phyloP scores from a whole-genome alignment of 2,797 vertebrate genomes.

The Urosaurus nigricauda region DNA sequence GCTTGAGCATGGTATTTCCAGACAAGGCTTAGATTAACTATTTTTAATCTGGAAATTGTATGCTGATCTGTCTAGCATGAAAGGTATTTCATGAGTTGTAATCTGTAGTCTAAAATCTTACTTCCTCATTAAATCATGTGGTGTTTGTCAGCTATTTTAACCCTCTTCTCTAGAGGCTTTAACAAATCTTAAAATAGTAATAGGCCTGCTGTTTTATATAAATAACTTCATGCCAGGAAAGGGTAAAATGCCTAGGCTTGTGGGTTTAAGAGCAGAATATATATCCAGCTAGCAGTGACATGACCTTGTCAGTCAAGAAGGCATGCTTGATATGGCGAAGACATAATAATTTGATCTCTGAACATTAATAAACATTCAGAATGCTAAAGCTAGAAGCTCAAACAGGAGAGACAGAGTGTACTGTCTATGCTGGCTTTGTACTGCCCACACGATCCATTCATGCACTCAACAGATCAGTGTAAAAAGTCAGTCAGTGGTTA shows the following conservation, averaged over 20 bases:
- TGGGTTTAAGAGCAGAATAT: neutral
- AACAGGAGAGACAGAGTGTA: neutral
- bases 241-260: neutral
- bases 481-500: neutral
- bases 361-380: neutral
- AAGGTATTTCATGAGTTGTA: neutral
- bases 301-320: constrained; percentile 6
- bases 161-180: neutral
- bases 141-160: neutral
- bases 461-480: neutral
- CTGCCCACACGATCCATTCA: neutral
- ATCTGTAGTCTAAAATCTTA: neutral
- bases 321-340: neutral
- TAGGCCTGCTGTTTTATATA: constrained; percentile 17
- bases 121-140: neutral
- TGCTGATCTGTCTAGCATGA: neutral
- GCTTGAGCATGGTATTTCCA: neutral
- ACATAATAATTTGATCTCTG: neutral
- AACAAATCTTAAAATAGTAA: constrained; percentile 20
- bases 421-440: neutral
- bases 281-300: neutral
- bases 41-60: neutral
- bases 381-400: neutral
- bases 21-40: neutral
- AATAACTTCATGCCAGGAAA: neutral